A percentile compares a stretch with the other conserved stretches of the same genome.
phyloP scores from a whole-genome alignment of 2,888 invertebrate genomes.

The Boloria selene region DNA sequence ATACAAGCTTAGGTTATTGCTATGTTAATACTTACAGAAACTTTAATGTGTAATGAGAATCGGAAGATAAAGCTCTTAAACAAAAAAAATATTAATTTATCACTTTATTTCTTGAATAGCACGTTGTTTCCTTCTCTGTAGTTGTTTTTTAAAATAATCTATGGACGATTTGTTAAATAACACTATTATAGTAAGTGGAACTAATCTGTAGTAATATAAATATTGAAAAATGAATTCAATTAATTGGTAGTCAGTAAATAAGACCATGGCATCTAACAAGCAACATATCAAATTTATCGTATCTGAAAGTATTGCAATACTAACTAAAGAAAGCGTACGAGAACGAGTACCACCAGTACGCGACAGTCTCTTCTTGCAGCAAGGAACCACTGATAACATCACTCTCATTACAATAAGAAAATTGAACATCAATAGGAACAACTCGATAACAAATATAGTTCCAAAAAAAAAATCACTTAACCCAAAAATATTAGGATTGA shows the following conservation, averaged over 20 bases:
- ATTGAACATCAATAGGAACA: constrained; percentile 34
- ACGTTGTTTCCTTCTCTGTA: constrained; percentile 15
- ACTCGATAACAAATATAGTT: too few relatives aligned
- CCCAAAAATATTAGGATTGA: constrained; percentile 24
- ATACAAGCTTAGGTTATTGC: too few relatives aligned
- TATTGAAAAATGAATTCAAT: too few relatives aligned
- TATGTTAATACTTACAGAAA: too few relatives aligned
- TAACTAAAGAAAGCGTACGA: constrained; percentile 22
- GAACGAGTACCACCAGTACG: constrained; percentile 21
- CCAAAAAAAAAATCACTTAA: too few relatives aligned
- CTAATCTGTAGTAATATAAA: constrained; percentile 29
- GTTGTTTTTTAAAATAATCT: constrained; percentile 35
- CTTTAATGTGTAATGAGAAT: too few relatives aligned
- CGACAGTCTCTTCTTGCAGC: constrained; percentile 26
- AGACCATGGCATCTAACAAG: too few relatives aligned
- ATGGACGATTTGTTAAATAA: constrained; percentile 40
- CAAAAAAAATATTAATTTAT: not conserved
- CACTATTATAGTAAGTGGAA: constrained; percentile 34
- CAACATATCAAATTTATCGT: constrained; percentile 10
- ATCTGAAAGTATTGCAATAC: constrained; percentile 40
- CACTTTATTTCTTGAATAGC: constrained; percentile 1
- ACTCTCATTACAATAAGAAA: constrained; percentile 30
- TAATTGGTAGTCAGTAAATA: too few relatives aligned
- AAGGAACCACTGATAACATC: constrained; percentile 27
- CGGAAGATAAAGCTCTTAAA: too few relatives aligned